Conservation (phyloP, 1,140 invertebrate genomes). For the Homalodisca vitripennis region DNA sequence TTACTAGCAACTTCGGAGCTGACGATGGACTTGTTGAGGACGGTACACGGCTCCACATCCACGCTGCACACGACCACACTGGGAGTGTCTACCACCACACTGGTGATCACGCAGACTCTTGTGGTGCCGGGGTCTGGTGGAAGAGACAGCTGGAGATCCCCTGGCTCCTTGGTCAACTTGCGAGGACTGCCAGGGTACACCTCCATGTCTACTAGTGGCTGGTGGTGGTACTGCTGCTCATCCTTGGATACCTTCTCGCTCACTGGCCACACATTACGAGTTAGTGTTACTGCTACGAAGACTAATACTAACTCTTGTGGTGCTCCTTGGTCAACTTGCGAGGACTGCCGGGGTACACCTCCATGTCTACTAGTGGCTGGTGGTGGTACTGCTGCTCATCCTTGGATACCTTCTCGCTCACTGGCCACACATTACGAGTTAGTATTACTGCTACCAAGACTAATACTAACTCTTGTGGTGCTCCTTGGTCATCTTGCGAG, state of each 20-base stretch:
- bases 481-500: not conserved
- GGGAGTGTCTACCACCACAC: constrained; percentile 36
- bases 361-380: constrained; percentile 8
- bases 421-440: not conserved
- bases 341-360: not conserved
- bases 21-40: constrained; percentile 16
- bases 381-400: too few species aligned
- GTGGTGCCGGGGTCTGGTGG: constrained; percentile 41
- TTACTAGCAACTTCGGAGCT: not conserved
- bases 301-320: too few species aligned
- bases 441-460: too few species aligned
- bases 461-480: too few species aligned
- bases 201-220: constrained; percentile 2
- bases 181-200: not conserved
- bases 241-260: not conserved
- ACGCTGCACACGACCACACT: constrained; percentile 45
- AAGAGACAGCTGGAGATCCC: not conserved
- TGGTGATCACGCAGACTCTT: constrained; percentile 43
- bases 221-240: too few species aligned
- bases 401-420: not conserved
- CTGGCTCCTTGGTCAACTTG: not conserved
- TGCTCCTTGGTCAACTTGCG: not conserved
- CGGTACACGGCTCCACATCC: constrained; percentile 42
- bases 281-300: too few species aligned
- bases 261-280: not conserved